Percentiles rank a stretch among this genome's conserved stretches.
Conservation (phyloP, 2,888 invertebrate genomes). For the Encarsia formosa region DNA sequence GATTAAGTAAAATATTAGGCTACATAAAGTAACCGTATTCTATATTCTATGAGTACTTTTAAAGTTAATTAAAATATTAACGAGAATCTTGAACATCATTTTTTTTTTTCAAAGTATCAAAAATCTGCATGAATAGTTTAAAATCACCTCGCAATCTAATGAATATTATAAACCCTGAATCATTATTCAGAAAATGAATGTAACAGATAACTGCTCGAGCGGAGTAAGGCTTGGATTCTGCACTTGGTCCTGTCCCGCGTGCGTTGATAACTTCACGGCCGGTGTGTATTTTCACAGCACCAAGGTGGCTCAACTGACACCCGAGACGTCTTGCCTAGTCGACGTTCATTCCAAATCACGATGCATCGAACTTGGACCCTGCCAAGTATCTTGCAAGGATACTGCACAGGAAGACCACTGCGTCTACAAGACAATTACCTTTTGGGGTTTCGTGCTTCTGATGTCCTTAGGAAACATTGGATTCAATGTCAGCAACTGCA, state of each 20-base stretch:
- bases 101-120: no score
- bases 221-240: not conserved
- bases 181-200: slow-evolving; percentile 20
- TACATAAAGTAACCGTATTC: no score
- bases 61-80: no score
- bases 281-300: not conserved
- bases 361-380: slow-evolving; percentile 14
- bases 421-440: slow-evolving; percentile 61
- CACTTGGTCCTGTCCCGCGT: slow-evolving; percentile 1
- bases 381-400: slow-evolving; percentile 34
- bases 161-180: no score
- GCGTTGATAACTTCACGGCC: not conserved
- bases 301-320: not conserved
- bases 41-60: no score
- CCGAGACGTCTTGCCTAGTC: slow-evolving; percentile 2
- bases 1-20: no score
- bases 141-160: no score
- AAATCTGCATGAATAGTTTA: no score
- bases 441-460: slow-evolving; percentile 71
- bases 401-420: slow-evolving; percentile 32
- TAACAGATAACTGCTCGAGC: slow-evolving; percentile 17
- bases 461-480: slow-evolving; percentile 74
- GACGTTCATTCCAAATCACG: not conserved
- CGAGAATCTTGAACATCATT: no score
- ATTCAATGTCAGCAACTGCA: slow-evolving; percentile 80